Evolutionary conservation across 1,140 invertebrate species (phyloP).

Genomic region (Parapsyche elsis): DNA sequence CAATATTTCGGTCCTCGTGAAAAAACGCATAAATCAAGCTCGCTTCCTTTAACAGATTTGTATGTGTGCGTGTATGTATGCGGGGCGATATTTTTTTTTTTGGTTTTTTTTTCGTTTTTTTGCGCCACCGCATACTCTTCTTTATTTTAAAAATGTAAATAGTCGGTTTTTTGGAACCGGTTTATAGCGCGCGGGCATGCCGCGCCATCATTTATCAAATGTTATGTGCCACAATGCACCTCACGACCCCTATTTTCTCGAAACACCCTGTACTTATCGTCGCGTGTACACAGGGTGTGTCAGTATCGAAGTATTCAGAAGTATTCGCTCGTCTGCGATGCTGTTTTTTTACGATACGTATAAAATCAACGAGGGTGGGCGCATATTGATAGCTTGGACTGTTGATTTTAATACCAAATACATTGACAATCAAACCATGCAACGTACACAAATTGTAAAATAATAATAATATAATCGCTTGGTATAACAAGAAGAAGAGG

Average conservation of each 20-base stretch:
- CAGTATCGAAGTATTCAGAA: no score
- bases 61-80: not conserved
- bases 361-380: no score
- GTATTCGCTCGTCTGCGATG: no score
- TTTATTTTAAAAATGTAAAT: constrained; percentile 53
- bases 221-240: not conserved
- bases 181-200: constrained; percentile 45
- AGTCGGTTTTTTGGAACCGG: constrained; percentile 34
- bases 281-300: not conserved
- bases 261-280: not conserved
- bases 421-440: no score
- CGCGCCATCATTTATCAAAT: constrained; percentile 44
- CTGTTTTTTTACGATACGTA: no score
- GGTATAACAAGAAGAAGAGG: no score
- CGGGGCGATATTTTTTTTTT: no score
- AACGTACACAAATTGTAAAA: no score
- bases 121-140: constrained; percentile 30
- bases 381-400: no score
- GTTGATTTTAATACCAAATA: no score
- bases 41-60: constrained; percentile 54
- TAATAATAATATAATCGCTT: no score
- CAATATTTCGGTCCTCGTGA: constrained; percentile 43
- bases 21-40: constrained; percentile 50
- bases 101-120: not conserved
- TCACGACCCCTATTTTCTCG: constrained; percentile 7